Conservation (phyloP, 1,140 invertebrate genomes). For the Drosophila bifasciata region DNA sequence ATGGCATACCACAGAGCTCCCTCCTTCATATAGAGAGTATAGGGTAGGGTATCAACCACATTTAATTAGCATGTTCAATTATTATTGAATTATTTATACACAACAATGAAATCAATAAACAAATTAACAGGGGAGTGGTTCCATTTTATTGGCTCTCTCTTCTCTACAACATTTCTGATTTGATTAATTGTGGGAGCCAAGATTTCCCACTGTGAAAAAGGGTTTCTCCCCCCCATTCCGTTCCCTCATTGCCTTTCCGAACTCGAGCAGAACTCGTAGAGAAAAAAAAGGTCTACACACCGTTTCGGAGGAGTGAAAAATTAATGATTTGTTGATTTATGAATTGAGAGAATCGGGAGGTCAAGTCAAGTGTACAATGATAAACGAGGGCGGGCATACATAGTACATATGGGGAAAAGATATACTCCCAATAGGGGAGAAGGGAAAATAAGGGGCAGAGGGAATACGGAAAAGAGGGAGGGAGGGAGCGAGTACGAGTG, state of each 20-base stretch:
- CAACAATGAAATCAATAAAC: conserved; percentile 73
- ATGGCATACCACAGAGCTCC: conserved; percentile 23
- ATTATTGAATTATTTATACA: conserved; percentile 12
- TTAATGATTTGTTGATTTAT: conserved; percentile 84
- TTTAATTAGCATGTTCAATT: conserved; percentile 74
- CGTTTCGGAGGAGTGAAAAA: conserved; percentile 69
- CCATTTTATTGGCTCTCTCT: conserved; percentile 62
- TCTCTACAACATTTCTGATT: conserved; percentile 19
- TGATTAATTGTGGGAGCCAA: conserved; percentile 82
- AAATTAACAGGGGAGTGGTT: conserved; percentile 74
- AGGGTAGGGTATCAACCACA: conserved; percentile 46
- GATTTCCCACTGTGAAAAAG: conserved; percentile 71
- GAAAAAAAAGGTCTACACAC: neutral
- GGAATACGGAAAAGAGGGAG: neutral
- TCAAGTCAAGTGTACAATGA: conserved; percentile 80
- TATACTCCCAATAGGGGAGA: neutral
- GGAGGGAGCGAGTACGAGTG: conserved; percentile 32
- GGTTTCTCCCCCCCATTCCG: conserved; percentile 18
- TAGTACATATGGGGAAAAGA: too few species aligned
- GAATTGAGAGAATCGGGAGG: conserved; percentile 68
- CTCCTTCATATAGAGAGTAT: conserved; percentile 18
- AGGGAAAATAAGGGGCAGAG: conserved; percentile 4
- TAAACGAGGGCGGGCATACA: conserved; percentile 44
- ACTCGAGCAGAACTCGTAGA: neutral
- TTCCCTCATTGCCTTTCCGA: conserved; percentile 23